These are phyloP conservation scores for Cynocephalus volans DNA, from an alignment of 2,113 vertebrate species.

Conservation along the genomic window DNA sequence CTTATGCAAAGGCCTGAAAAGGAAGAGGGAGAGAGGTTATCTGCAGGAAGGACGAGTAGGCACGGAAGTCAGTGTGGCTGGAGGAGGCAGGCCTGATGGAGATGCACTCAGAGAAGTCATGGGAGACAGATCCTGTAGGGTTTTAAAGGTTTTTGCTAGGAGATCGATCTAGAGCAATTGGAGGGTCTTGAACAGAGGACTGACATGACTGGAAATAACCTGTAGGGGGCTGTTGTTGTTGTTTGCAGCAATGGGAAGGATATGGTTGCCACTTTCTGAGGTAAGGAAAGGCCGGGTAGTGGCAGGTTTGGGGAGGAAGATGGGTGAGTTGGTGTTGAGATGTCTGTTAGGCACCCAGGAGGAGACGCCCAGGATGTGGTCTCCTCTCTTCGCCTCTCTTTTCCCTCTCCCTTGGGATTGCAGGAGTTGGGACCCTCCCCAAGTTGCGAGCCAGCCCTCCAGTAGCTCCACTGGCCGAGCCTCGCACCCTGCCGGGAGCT, in stretches of 20 bases:
- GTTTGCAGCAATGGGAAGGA: not conserved
- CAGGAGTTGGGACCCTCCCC: not conserved
- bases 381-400: not conserved
- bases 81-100: not conserved
- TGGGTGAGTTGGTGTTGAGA: not conserved
- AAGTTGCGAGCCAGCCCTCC: not conserved
- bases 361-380: not conserved
- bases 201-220: not conserved
- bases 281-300: too few relatives aligned
- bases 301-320: not conserved
- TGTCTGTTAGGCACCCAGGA: not conserved
- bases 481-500: not conserved
- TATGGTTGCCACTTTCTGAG: not conserved
- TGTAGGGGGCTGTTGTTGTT: not conserved
- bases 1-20: not conserved
- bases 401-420: too few relatives aligned
- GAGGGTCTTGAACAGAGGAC: not conserved
- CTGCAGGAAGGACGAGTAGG: not conserved
- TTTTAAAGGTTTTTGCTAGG: not conserved
- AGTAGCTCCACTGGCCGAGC: not conserved
- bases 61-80: not conserved
- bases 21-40: not conserved
- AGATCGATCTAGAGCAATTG: not conserved
- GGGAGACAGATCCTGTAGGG: not conserved
- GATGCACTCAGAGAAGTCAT: not conserved